Evolutionary conservation across 1,140 invertebrate species (phyloP), one percentile per base, ranked within the genome.

Genomic region (Conus ventricosus): DNA sequence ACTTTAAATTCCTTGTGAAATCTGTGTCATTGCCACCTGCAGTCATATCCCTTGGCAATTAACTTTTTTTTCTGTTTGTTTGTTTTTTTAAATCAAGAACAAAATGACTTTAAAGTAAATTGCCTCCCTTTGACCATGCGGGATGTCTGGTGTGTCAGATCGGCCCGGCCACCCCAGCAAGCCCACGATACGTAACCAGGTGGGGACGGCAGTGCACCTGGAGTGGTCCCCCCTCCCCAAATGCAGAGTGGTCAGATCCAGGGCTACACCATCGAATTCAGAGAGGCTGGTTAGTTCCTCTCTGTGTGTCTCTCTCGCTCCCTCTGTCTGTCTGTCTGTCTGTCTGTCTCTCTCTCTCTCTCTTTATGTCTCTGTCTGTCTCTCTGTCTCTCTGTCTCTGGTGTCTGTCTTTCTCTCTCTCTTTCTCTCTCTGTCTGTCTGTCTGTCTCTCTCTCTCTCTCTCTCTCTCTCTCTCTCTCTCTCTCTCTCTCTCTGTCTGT

Each of bases 261-360:
- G 88, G 94, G 94, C 54, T 95, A 95, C 88, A 95, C 94, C 10
- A 92, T 95, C 17, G 94, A 95, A 90, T 92, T 92, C 67, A 92
- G 91, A 84, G 94, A 95, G 83, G 88, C 90, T 80, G 93, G 93
- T 92, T 54, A 90, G 82, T 78, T 17, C 53, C 39, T 3, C 39
- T 39, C 39, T 39, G 3, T 51, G 4, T 60, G 2, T 55, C 39
- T 82, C 23, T 11, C 63, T 25, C 17, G 60, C 3, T 53, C 20
- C 5, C 27, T 63, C 11, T 63, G 60, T 63, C 60, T 20, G 0
- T 63, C 60, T 63, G 17, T 63, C 60, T 20, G 60, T 63, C 11
- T 51, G 17, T 63, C 60, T 63, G 10, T 13, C 60, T 63, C 0
- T 63, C 60, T 63, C 0, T 63, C 60, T 63, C 1, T 63, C 60